A percentile compares a stretch with the other conserved stretches of the same genome.
These are phyloP conservation scores for Okamejei kenojei DNA, from an alignment of 2,797 vertebrate genomes.

Conservation along the genomic window DNA sequence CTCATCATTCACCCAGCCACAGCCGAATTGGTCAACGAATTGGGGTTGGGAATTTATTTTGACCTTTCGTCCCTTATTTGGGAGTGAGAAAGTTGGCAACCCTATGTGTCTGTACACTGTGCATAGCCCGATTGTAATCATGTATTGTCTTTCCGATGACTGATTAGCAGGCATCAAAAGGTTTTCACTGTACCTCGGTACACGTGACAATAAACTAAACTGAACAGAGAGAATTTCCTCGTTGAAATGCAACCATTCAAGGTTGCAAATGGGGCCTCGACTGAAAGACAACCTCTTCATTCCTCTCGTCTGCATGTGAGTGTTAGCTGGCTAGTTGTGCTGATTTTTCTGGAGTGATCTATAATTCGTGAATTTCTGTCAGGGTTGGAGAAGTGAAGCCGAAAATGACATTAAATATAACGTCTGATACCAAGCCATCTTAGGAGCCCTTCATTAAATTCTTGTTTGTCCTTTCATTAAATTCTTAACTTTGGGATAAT, in stretches of 20 bases:
- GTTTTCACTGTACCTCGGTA: no score
- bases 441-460: background rate
- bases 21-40: no score
- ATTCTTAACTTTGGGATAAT: background rate
- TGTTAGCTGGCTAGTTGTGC: background rate
- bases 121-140: no score
- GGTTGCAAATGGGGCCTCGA: background rate
- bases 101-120: no score
- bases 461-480: background rate
- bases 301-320: background rate
- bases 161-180: no score
- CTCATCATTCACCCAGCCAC: no score
- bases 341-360: background rate
- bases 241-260: background rate
- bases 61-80: no score
- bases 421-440: no score
- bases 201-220: no score
- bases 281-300: background rate
- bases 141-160: no score
- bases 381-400: background rate
- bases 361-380: background rate
- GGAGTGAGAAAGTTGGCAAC: no score
- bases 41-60: no score
- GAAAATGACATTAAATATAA: background rate
- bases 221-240: background rate